Evolutionary conservation across 2,113 vertebrate genomes (phyloP), one percentile per base, ranked within the genome.

Genomic region (Diadophis punctatus): DNA sequence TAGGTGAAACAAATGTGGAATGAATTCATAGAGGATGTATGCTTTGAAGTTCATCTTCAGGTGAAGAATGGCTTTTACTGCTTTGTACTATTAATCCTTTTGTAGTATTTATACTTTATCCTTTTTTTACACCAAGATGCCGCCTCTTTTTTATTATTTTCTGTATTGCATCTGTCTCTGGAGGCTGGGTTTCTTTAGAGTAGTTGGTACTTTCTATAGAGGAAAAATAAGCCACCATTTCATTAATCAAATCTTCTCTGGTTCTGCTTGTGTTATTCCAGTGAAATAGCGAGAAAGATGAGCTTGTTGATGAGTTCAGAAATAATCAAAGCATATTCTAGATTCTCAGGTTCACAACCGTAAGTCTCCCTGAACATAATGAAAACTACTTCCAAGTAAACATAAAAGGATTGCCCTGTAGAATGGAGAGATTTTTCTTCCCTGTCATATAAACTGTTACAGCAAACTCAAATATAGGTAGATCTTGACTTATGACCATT

Each of bases 1-100:
- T 90, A 86, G 68, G 20, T 27, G 27, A 84, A 89, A 85, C 68
- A 89, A 74, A 89, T 92, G 68, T 86, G 68, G 53, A 89, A 60
- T 51, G 92, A 86, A 92, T 85, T 92, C 46, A 34, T 52, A 89
- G 22, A 60, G 53, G 18, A 8, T 58, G 22, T 60, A 89, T 39
- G 16, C 68, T 89, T 22, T 90, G 52, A 58, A 92, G 30, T 25
- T 25, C 43, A 58, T 89, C 52, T 27, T 89, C 85, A 58, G 22
- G 74, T 92, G 92, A 92, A 85, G n/a, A 85, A 90, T 92, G n/a
- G 87, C 46, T 89, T 92, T 89, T 86, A 56, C 23, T 30, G 16
- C 43, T 48, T 60, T 27, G 25, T 86, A 49, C 87, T 92, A 60
- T 90, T 90, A 90, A 90, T 60, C 85, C 43, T 85, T 92, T n/a